Base-by-base conservation (phyloP, 2,888 invertebrate species). In the Tuta absoluta region DNA sequence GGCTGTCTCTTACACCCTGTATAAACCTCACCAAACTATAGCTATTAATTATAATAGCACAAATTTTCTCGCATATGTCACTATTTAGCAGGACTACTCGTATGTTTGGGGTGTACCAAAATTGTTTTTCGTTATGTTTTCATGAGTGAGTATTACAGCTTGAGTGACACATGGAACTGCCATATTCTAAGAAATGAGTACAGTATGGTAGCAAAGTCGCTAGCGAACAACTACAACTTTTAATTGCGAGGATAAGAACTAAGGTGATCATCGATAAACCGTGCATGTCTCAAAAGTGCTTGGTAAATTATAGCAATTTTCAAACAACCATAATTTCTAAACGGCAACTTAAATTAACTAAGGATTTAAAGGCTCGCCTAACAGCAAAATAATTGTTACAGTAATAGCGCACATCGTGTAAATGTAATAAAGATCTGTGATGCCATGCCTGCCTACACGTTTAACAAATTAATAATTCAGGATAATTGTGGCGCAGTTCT, bases 241-340 rank as follows among this genome's bases (percentile, higher is more conserved):
- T 48, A 19, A 48, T 10, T 19, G n/a, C 48, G 48, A 48, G n/a
- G 48, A 48, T 17, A 45, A 38, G 38, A 41, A 14, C 14, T 1
- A 68, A 56, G 23, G 10, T 56, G 24, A 24, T 10, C 60, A 66
- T 68, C 73, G 65, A 68, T 67, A 69, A 71, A 71, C 67, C 72
- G 74, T 74, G 73, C 72, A 69, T 72, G 69, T 71, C 68, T 74
- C 67, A 69, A 72, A 64, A 70, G 68, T 71, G 68, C 70, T 68
- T 69, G 71, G 68, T 65, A 76, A 79, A 81, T 81, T 79, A 76
- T 75, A 75, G 80, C 75, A 77, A 80, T 82, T 78, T 76, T 68
- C 69, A 80, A 78, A 78, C 71, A 70, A 71, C 71, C 72, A 75
- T 77, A 78, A 80, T 77, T 48, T 79, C 72, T 69, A 68, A 70